Percentiles rank a stretch among this genome's conserved stretches.
phyloP scores from a whole-genome alignment of 35 echinoderm and acorn worm genomes.

The Diadema setosum region DNA sequence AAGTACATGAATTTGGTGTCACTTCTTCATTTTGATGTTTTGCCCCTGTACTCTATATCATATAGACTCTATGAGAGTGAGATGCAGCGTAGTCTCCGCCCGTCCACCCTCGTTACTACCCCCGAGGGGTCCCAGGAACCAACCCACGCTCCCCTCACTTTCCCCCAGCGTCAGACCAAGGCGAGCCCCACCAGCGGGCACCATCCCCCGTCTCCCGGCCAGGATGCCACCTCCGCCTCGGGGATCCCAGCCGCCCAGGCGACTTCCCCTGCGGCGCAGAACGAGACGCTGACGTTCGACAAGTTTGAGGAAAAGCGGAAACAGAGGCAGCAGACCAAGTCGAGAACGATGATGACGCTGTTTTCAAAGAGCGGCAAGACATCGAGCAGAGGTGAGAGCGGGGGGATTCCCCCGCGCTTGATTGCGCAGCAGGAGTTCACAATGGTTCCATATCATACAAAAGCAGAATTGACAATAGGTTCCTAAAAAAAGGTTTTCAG shows the following conservation, averaged over 20 bases:
- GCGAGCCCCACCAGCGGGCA: not conserved
- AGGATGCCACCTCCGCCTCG: not conserved
- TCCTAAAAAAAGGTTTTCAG: too few relatives aligned
- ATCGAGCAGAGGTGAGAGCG: constrained; percentile 61
- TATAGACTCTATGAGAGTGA: constrained; percentile 11
- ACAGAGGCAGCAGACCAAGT: constrained; percentile 41
- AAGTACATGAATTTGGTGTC: not conserved
- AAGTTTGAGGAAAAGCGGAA: constrained; percentile 90
- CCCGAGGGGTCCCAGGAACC: not conserved
- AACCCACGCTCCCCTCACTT: not conserved
- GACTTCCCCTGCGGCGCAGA: not conserved
- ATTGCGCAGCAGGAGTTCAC: too few relatives aligned
- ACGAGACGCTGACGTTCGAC: constrained; percentile 56
- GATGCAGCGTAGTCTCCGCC: not conserved
- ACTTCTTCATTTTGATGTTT: not conserved
- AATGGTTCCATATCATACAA: too few relatives aligned
- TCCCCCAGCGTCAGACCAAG: not conserved
- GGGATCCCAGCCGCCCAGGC: not conserved
- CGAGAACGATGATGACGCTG: constrained; percentile 69
- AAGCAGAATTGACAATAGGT: too few relatives aligned
- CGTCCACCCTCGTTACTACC: not conserved
- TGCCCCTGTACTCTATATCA: not conserved
- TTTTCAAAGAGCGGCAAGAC: constrained; percentile 60
- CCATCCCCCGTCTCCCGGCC: not conserved
- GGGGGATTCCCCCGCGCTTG: too few relatives aligned